A percentile compares a stretch with the other conserved stretches of the same genome.
Conservation (phyloP, 2,888 invertebrate species). For the Drosophila ustulata region DNA sequence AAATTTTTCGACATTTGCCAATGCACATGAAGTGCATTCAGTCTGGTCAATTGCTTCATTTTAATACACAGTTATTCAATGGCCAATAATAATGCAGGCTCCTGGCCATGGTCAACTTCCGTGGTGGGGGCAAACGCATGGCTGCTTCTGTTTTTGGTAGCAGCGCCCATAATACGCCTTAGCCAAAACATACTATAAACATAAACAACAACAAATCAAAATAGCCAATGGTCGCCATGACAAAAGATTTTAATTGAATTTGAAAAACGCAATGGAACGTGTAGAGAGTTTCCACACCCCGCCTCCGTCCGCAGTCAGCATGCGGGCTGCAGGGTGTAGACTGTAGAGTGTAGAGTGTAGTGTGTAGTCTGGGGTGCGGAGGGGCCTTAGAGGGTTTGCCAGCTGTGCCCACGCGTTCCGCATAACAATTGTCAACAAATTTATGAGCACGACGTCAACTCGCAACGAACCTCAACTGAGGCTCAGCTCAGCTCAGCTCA, state of each 20-base stretch:
- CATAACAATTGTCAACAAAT: conserved; percentile 79
- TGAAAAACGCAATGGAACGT: conserved; percentile 76
- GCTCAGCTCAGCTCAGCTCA: conserved; percentile 5
- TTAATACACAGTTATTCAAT: conserved; percentile 40
- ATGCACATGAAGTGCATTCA: conserved; percentile 26
- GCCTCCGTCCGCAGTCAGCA: conserved; percentile 1
- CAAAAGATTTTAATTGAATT: conserved; percentile 81
- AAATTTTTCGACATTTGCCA: conserved; percentile 26
- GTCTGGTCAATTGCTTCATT: conserved; percentile 56
- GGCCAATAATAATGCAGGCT: conserved; percentile 37
- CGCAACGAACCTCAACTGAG: background rate
- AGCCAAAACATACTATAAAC: conserved; percentile 31
- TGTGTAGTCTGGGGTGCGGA: conserved; percentile 23
- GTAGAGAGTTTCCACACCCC: conserved; percentile 38
- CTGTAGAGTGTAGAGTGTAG: conserved; percentile 3
- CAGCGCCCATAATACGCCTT: conserved; percentile 43
- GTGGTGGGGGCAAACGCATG: conserved; percentile 55
- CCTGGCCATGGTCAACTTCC: conserved; percentile 65
- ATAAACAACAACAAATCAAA: conserved; percentile 58
- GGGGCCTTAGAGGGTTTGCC: conserved; percentile 44
- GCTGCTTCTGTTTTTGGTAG: conserved; percentile 48
- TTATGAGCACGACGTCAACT: conserved; percentile 73
- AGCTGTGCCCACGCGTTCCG: conserved; percentile 68
- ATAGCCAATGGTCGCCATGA: conserved; percentile 55
- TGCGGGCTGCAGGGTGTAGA: conserved; percentile 14